A percentile compares a stretch with the other conserved stretches of the same genome.
These are phyloP conservation scores for Idaea dimidiata DNA, from an alignment of 2,888 invertebrate species.

Conservation along the genomic window DNA sequence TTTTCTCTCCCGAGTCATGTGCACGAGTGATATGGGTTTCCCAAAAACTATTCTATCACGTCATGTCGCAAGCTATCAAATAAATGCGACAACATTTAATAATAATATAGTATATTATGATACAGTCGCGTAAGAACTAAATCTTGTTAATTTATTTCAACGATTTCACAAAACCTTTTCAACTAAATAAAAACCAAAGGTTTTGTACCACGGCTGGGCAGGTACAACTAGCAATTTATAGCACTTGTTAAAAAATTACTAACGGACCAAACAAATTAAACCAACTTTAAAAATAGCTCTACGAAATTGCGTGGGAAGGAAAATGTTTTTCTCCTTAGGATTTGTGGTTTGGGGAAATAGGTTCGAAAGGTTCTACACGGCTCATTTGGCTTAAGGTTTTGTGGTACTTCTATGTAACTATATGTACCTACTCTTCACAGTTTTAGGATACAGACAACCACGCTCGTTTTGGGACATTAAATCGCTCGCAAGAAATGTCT, in stretches of 20 bases:
- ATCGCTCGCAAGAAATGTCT: slow-evolving; percentile 7
- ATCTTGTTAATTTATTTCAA: slow-evolving; percentile 3
- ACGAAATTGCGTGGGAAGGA: slow-evolving; percentile 9
- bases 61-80: slow-evolving; percentile 6
- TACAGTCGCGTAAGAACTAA: slow-evolving; percentile 14
- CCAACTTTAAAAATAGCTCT: slow-evolving; percentile 8
- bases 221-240: not conserved
- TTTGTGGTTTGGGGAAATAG: slow-evolving; percentile 50
- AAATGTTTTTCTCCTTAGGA: slow-evolving; percentile 43
- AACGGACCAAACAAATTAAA: not conserved
- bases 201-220: not conserved
- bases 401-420: slow-evolving; percentile 10
- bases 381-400: slow-evolving; percentile 45
- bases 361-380: slow-evolving; percentile 49
- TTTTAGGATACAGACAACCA: not conserved
- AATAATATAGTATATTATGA: slow-evolving; percentile 8
- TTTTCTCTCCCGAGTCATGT: slow-evolving; percentile 44
- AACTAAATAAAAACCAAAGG: too few species aligned
- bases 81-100: not conserved
- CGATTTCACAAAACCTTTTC: not conserved
- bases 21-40: slow-evolving; percentile 52
- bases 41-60: slow-evolving; percentile 31
- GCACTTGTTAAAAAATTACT: not conserved
- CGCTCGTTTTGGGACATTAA: slow-evolving; percentile 18
- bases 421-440: slow-evolving; percentile 2